A percentile compares a stretch with the other conserved stretches of the same genome.
These are phyloP conservation scores for Ectobius pallidus DNA, from an alignment of 2,888 invertebrate genomes.

Conservation along the genomic window DNA sequence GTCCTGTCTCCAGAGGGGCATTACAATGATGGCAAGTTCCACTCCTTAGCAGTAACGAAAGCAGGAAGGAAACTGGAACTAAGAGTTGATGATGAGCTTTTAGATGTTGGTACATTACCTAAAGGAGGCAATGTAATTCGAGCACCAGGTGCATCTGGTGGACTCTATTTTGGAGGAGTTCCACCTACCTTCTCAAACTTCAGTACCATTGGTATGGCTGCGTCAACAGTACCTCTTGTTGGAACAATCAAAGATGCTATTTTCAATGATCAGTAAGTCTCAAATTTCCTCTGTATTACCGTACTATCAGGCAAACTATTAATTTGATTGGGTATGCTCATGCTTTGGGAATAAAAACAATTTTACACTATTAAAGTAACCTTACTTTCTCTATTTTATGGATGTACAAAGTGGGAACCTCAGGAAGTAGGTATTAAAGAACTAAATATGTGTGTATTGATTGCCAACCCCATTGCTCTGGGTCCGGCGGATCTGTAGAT, in stretches of 20 bases:
- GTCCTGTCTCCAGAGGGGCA: constrained; percentile 67
- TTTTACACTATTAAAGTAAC: too few relatives aligned
- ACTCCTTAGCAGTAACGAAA: constrained; percentile 72
- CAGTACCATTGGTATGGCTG: constrained; percentile 62
- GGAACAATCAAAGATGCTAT: constrained; percentile 87
- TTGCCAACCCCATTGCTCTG: too few relatives aligned
- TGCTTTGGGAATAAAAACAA: too few relatives aligned
- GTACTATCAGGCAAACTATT: too few relatives aligned
- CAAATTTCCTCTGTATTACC: too few relatives aligned
- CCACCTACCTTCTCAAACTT: constrained; percentile 61
- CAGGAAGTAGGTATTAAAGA: too few relatives aligned
- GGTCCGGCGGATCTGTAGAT: too few relatives aligned
- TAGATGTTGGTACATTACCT: constrained; percentile 63
- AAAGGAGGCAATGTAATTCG: constrained; percentile 62
- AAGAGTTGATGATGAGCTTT: constrained; percentile 75
- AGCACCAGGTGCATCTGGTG: constrained; percentile 64
- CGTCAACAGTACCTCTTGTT: constrained; percentile 65
- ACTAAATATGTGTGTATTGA: too few relatives aligned
- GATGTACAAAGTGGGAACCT: too few relatives aligned
- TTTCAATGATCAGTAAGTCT: constrained; percentile 75
- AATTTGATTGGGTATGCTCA: too few relatives aligned
- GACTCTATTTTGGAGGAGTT: constrained; percentile 79
- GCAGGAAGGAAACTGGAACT: constrained; percentile 61
- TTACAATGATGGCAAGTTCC: constrained; percentile 76
- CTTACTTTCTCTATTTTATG: too few relatives aligned